A percentile compares a stretch with the other conserved stretches of the same genome.
These are phyloP conservation scores for Tenthredo distinguenda DNA, from an alignment of 2,888 invertebrate species.

Conservation along the genomic window DNA sequence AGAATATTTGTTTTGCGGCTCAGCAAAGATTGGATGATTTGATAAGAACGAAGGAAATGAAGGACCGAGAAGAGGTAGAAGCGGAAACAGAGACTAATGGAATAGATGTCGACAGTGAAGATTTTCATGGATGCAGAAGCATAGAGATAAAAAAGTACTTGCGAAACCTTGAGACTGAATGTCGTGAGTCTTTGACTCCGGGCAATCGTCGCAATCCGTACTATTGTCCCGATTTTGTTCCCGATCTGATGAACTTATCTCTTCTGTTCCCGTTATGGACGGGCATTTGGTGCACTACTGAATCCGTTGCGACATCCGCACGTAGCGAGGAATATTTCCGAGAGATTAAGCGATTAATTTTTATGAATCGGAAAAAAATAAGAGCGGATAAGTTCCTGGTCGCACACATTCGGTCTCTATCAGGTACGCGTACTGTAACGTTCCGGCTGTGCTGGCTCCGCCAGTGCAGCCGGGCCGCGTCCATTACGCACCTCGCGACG, in stretches of 20 bases:
- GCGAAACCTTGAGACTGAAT: slow-evolving; percentile 10
- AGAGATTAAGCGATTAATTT: slow-evolving; percentile 38
- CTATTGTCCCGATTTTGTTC: slow-evolving; percentile 45
- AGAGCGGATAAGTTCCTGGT: slow-evolving; percentile 49
- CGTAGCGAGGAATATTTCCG: slow-evolving; percentile 54
- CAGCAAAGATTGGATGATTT: background rate
- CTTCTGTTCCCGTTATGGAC: slow-evolving; percentile 47
- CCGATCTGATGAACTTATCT: slow-evolving; percentile 42
- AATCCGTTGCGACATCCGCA: slow-evolving; percentile 40
- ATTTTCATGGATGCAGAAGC: background rate
- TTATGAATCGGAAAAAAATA: slow-evolving; percentile 11
- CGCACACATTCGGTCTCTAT: slow-evolving; percentile 47
- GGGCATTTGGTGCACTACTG: slow-evolving; percentile 4
- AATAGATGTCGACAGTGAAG: background rate
- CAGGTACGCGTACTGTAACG: slow-evolving; percentile 24
- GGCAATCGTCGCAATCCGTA: slow-evolving; percentile 52
- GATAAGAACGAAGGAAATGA: background rate
- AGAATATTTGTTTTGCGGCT: background rate
- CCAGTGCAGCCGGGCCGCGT: too few relatives aligned
- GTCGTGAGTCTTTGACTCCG: background rate
- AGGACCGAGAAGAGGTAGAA: background rate
- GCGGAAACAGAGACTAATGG: background rate
- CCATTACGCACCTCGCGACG: too few relatives aligned
- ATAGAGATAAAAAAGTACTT: slow-evolving; percentile 1
- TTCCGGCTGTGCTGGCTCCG: too few relatives aligned